phyloP scores from a whole-genome alignment of 2,888 invertebrate genomes.

The Ophion costatus region DNA sequence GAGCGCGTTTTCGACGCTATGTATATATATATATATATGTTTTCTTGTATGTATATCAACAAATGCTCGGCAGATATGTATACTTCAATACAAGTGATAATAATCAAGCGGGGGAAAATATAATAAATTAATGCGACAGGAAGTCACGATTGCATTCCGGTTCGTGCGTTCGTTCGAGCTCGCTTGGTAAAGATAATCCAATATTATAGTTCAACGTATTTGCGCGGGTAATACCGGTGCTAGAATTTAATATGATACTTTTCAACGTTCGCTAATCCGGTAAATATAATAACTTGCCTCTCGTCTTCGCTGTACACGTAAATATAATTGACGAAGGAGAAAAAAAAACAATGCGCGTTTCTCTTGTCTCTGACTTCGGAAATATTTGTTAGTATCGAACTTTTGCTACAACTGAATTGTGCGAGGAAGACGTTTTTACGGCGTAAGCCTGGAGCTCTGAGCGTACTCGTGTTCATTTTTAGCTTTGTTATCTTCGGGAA shows the following conservation, averaged over 20 bases:
- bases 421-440: conserved; percentile 58
- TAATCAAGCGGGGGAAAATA: conserved; percentile 34
- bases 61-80: conserved; percentile 64
- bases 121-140: conserved; percentile 41
- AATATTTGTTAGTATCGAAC: conserved; percentile 40
- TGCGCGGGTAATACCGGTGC: background rate
- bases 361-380: conserved; percentile 15
- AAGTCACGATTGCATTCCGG: conserved; percentile 27
- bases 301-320: conserved; percentile 43
- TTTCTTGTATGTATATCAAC: conserved; percentile 37
- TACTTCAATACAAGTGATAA: conserved; percentile 58
- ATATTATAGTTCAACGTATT: conserved; percentile 22
- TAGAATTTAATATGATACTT: conserved; percentile 44
- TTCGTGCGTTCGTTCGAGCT: conserved; percentile 32
- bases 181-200: conserved; percentile 36
- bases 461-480: background rate
- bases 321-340: background rate
- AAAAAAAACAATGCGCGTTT: background rate
- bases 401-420: conserved; percentile 51
- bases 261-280: conserved; percentile 44
- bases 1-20: conserved; percentile 36
- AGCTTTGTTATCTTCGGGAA: background rate
- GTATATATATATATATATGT: conserved; percentile 26
- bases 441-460: background rate
- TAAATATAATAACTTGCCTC: conserved; percentile 53